Base-by-base conservation (phyloP, 2,797 vertebrate species). In the Parotocinclus haroldoi region DNA sequence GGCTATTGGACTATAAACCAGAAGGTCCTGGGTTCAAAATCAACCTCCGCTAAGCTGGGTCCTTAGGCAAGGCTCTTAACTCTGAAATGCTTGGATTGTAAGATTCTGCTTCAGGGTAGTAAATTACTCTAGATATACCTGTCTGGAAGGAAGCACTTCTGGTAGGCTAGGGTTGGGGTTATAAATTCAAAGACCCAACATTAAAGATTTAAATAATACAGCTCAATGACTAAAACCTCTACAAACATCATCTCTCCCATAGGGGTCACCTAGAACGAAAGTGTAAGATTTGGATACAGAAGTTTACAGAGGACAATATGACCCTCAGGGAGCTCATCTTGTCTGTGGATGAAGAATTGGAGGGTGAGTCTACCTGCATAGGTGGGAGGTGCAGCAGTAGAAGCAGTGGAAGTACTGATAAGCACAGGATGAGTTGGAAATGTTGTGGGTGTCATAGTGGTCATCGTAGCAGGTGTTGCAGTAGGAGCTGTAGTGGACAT, bases 281-380 rank as follows among this genome's bases (percentile, higher is more conserved):
- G 27, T 27, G 27, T n/a, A 40, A 49, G 36, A 39, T 10, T 17
- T 46, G 27, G 12, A 40, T 27, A 36, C 7, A 14, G n/a, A 14
- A 16, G 14, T 50, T 14, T n/a, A 9, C 53, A 36, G 48, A 42
- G 1, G n/a, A 59, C 17, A 52, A 49, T 50, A 14, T 7, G 46
- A 37, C 14, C 51, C 17, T 58, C 49, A 60, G 9, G 40, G 39
- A 8, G 36, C 27, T 42, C 36, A 13, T 46, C 14, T 13, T 56
- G 37, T 66, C 61, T 58, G 68, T 27, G 54, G 58, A 18, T 9
- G 7, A 38, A 53, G 51, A 51, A 63, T 3, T 16, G 57, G 37
- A 67, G 18, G 42, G 54, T 51, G 38, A 57, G 19, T 78, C 71
- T 82, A 85, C 84, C 87, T 88, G 78, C 71, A 56, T 46, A 39